Evolutionary conservation across 2,797 vertebrate genomes (phyloP).

Genomic region (Pseudochirops corinnae): DNA sequence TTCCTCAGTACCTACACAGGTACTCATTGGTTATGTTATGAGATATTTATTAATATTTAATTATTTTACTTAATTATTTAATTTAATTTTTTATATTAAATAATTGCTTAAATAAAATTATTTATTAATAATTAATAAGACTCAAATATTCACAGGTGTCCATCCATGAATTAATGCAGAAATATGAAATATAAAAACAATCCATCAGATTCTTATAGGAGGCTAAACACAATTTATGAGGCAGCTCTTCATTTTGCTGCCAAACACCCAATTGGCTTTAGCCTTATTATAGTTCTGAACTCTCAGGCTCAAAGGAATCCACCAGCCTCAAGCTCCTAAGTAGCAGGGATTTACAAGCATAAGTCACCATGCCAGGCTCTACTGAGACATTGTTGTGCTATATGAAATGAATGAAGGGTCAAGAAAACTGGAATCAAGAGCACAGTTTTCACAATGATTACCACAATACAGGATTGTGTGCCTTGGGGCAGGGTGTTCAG

Average conservation of each 20-base stretch:
- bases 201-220: neutral
- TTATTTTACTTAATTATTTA: no score
- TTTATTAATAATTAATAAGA: neutral
- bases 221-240: neutral
- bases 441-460: neutral
- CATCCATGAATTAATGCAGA: neutral
- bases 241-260: neutral
- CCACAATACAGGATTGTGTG: no score
- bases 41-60: neutral
- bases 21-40: neutral
- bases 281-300: neutral
- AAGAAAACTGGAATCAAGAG: neutral
- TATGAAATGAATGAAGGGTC: neutral
- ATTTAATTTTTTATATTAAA: no score
- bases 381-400: neutral
- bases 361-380: neutral
- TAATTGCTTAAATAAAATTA: no score
- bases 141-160: neutral
- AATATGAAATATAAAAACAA: neutral
- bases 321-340: neutral
- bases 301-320: neutral
- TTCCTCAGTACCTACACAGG: neutral
- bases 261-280: neutral
- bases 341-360: neutral
- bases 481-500: neutral